These are phyloP conservation scores for Diplosoma virens DNA, from an alignment of 23 tunicate species.

Conservation along the genomic window DNA sequence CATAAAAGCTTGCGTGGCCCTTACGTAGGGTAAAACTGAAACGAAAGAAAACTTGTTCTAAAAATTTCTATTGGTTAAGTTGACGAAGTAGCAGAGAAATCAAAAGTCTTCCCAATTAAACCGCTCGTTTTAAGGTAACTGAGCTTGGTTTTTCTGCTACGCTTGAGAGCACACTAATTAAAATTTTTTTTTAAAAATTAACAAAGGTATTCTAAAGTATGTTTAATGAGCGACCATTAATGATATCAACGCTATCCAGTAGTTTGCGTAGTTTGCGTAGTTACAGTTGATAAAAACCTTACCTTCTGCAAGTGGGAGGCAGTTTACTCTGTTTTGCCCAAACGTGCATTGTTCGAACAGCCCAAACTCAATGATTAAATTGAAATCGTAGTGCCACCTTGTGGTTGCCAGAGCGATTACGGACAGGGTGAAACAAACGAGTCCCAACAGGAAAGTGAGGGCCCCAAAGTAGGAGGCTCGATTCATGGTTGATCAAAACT, in stretches of 20 bases:
- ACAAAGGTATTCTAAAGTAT: background rate
- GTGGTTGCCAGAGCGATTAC: slow-evolving; percentile 38
- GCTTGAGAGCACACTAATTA: background rate
- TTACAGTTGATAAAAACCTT: too few species aligned
- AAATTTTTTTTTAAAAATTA: background rate
- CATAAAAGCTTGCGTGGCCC: slow-evolving; percentile 33
- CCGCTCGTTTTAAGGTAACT: too few species aligned
- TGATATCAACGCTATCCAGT: too few species aligned
- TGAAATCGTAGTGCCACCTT: slow-evolving; percentile 19
- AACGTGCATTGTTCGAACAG: slow-evolving; percentile 29
- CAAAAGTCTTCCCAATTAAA: too few species aligned
- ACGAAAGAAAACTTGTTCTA: background rate
- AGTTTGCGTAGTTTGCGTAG: too few species aligned
- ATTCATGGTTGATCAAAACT: slow-evolving; percentile 30
- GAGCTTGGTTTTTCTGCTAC: background rate
- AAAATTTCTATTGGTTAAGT: background rate
- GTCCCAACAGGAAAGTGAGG: slow-evolving; percentile 3
- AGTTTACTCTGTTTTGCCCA: background rate
- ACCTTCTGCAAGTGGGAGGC: background rate
- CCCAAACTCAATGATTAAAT: background rate
- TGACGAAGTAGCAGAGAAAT: too few species aligned
- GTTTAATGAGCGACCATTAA: background rate
- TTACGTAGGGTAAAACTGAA: slow-evolving; percentile 3
- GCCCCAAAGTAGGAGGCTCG: background rate
- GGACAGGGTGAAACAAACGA: slow-evolving; percentile 1